phyloP scores from a whole-genome alignment of 2,113 vertebrate genomes.

The Sander vitreus region DNA sequence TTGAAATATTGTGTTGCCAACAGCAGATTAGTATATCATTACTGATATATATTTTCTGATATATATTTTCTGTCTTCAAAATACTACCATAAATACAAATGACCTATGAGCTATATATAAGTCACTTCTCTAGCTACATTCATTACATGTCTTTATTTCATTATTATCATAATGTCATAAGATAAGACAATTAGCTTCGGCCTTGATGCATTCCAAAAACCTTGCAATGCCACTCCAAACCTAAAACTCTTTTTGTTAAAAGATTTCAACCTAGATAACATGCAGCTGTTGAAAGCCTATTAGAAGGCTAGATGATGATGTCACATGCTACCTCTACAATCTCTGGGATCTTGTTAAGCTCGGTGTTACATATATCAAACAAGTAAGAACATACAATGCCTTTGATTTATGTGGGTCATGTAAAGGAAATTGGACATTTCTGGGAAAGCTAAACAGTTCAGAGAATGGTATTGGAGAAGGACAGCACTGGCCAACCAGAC shows the following conservation, averaged over 20 bases:
- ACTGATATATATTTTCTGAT: conserved; percentile 38
- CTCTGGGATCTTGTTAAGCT: not conserved
- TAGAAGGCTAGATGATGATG: not conserved
- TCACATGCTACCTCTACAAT: too few species aligned
- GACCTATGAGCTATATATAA: conserved; percentile 12
- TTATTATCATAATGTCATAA: not conserved
- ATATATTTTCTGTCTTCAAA: conserved; percentile 47
- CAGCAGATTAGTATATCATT: conserved; percentile 50
- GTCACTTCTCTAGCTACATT: not conserved
- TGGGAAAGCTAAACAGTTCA: not conserved
- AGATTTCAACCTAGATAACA: not conserved
- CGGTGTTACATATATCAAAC: not conserved
- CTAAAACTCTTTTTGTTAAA: not conserved
- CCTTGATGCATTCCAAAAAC: conserved; percentile 7
- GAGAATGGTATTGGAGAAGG: not conserved
- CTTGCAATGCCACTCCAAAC: not conserved
- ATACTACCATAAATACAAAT: conserved; percentile 26
- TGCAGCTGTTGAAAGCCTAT: not conserved
- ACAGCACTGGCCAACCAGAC: not conserved
- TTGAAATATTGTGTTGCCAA: conserved; percentile 45
- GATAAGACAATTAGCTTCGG: not conserved
- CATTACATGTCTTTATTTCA: conserved; percentile 3
- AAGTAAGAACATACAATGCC: not conserved
- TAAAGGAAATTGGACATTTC: not conserved
- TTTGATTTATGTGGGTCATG: too few species aligned